phyloP scores from a whole-genome alignment of 2,888 invertebrate genomes.

The Azorinus chamasolen region DNA sequence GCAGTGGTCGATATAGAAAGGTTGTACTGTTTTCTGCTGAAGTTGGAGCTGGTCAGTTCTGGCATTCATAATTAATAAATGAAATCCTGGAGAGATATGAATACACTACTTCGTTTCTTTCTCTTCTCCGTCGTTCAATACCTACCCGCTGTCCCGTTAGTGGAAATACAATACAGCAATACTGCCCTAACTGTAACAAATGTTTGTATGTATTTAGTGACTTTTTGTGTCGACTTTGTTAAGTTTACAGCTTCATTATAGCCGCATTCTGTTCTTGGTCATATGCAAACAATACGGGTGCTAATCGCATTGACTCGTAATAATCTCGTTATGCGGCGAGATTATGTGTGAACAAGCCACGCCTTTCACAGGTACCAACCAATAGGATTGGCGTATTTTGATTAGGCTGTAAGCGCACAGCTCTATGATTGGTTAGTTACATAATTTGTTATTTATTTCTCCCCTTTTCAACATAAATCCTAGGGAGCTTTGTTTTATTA shows the following conservation, averaged over 20 bases:
- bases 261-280: constrained; percentile 47
- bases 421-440: constrained; percentile 37
- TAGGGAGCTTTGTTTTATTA: constrained; percentile 26
- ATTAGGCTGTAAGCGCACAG: constrained; percentile 7
- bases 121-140: neutral
- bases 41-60: neutral
- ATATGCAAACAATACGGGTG: constrained; percentile 50
- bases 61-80: neutral
- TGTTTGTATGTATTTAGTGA: neutral
- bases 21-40: too few species aligned
- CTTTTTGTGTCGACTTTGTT: neutral
- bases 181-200: neutral
- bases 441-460: constrained; percentile 42
- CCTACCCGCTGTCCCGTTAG: neutral
- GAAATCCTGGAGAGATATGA: too few species aligned
- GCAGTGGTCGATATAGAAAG: too few species aligned
- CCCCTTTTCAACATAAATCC: constrained; percentile 16
- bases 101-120: neutral
- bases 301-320: constrained; percentile 49
- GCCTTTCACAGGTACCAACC: constrained; percentile 27
- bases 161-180: too few species aligned
- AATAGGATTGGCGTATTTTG: constrained; percentile 3
- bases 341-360: constrained; percentile 33
- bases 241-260: constrained; percentile 27
- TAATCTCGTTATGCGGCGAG: constrained; percentile 43